phyloP scores from a whole-genome alignment of 2,113 vertebrate genomes.

The Vireo altiloquus region DNA sequence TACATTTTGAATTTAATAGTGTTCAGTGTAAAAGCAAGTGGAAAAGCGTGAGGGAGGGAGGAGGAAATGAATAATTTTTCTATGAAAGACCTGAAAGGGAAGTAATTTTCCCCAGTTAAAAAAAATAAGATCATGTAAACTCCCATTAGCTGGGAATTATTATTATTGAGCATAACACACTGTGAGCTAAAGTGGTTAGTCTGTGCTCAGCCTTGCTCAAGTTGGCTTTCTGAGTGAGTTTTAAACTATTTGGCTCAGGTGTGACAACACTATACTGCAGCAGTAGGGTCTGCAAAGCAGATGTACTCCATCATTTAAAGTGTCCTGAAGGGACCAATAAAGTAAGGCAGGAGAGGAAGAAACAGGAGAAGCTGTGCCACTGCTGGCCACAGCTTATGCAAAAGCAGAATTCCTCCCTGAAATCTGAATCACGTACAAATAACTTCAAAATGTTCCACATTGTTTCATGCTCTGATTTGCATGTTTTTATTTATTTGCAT shows the following conservation, averaged over 20 bases:
- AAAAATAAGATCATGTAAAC: neutral
- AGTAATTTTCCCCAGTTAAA: neutral
- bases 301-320: constrained; percentile 31
- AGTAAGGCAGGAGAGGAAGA: neutral
- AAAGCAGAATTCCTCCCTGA: constrained; percentile 13
- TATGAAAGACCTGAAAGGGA: neutral
- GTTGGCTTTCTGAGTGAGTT: constrained; percentile 16
- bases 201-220: neutral
- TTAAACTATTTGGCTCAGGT: constrained; percentile 38
- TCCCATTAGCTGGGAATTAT: neutral
- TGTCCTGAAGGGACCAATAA: constrained; percentile 37
- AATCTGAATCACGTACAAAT: neutral
- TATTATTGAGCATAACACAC: neutral
- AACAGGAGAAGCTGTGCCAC: neutral
- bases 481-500: constrained; percentile 33
- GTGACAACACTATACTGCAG: neutral
- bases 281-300: constrained; percentile 21
- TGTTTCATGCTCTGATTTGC: constrained; percentile 23
- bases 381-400: neutral
- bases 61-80: neutral
- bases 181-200: neutral
- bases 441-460: neutral
- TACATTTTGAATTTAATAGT: constrained; percentile 32
- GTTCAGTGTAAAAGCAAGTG: neutral
- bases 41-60: neutral